Base-by-base conservation (phyloP, 2,113 vertebrate genomes). In the Epinephelus moara region DNA sequence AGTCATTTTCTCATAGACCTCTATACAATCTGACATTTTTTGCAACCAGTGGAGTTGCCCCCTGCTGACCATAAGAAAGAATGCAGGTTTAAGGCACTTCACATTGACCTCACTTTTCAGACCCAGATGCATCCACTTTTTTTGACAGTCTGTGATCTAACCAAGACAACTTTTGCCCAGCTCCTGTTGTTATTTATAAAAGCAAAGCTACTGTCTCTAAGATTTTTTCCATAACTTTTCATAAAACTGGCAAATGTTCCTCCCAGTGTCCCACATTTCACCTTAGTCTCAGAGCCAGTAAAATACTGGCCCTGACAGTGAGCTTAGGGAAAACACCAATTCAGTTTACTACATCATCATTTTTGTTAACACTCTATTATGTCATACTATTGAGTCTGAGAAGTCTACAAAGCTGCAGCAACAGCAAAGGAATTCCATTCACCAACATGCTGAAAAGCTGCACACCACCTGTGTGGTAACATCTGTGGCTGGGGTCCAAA, bases 381-480 rank as follows among this genome's bases (percentile, higher is more conserved):
- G 71, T 83, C 75, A 84, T 78, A 3, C 12, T 76, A 21, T 23
- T 76, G 70, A 75, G 74, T 1, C 18, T 72, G 53, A 15, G 19
- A 64, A 75, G 52, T 62, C 23, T 49, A 49, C 18, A 78, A 63
- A 66, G 18, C 42, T 55, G 19, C 61, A 82, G 19, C 74, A 66
- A 19, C 52, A 61, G 56, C 23, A 78, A 64, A 89, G 67, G 47
- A 88, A 91, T 91, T 91, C 63, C 76, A 90, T 62, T 92, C 88
- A 91, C 9, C 62, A 62, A 6, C n/a, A 64, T 4, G 19, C 37
- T 59, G 12, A 27, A 81, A 72, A 52, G 47, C 84, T 85, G 53
- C 82, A 84, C 62, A 45, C 76, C 78, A 70, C 10, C 33, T 55
- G 57, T n/a, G 15, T 59, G 68, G 63, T 79, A 42, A 72, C 83